These are phyloP conservation scores for Pachyrhynchus sulphureomaculatus DNA, from an alignment of 1,140 invertebrate genomes.

Conservation along the genomic window DNA sequence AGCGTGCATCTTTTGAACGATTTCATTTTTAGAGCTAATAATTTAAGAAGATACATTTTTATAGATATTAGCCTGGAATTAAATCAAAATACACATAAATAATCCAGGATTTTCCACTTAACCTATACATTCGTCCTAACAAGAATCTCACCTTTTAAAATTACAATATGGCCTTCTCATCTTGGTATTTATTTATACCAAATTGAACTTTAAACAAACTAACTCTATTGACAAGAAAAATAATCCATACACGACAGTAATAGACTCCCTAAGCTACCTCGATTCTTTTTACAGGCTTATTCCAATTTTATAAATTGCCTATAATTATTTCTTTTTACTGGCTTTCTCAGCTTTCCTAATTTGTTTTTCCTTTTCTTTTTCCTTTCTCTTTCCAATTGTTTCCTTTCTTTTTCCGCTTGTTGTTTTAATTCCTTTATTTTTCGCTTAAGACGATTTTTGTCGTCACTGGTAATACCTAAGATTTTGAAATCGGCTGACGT, in stretches of 20 bases:
- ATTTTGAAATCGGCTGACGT: constrained; percentile 88
- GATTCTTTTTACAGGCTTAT: constrained; percentile 70
- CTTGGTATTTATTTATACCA: background rate
- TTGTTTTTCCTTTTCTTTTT: constrained; percentile 77
- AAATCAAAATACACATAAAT: too few species aligned
- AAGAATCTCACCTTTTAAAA: background rate
- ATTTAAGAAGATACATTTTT: too few species aligned
- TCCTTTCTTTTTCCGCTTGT: constrained; percentile 77
- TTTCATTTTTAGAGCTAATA: too few species aligned
- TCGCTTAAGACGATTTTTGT: constrained; percentile 81
- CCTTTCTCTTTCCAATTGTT: constrained; percentile 70
- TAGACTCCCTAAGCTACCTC: constrained; percentile 15
- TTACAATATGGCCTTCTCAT: constrained; percentile 6
- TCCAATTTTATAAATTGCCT: constrained; percentile 77
- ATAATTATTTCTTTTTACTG: constrained; percentile 67
- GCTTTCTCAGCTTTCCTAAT: constrained; percentile 79
- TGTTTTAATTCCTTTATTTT: constrained; percentile 84
- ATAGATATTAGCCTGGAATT: too few species aligned
- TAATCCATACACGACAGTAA: background rate
- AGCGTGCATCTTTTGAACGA: too few species aligned
- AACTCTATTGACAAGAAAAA: background rate
- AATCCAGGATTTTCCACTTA: background rate
- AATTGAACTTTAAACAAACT: background rate
- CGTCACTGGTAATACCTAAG: constrained; percentile 75
- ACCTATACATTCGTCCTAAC: background rate